Evolutionary conservation across 35 echinoderm and acorn worm genomes (phyloP).

Genomic region (Amphiura filiformis): DNA sequence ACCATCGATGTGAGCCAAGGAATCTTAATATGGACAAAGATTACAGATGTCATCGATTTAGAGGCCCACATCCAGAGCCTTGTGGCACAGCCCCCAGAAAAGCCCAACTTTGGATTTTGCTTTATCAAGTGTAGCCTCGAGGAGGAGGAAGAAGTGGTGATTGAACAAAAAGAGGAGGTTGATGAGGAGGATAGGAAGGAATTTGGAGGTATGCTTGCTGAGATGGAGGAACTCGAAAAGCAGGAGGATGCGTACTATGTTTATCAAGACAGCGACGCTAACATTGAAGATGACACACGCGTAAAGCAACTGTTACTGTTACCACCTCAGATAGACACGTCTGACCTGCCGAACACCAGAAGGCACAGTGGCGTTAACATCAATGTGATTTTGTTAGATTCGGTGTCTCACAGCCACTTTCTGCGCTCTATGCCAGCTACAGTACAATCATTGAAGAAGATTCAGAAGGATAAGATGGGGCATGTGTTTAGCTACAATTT

Average conservation of each 20-base stretch:
- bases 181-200: background rate
- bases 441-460: slow-evolving; percentile 35
- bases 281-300: slow-evolving; percentile 13
- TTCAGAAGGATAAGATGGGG: slow-evolving; percentile 19
- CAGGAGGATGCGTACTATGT: slow-evolving; percentile 5
- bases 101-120: slow-evolving; percentile 48
- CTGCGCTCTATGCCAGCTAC: slow-evolving; percentile 68
- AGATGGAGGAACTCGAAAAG: slow-evolving; percentile 26
- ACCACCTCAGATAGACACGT: slow-evolving; percentile 33
- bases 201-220: background rate
- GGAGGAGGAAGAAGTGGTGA: slow-evolving; percentile 22
- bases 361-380: slow-evolving; percentile 43
- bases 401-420: slow-evolving; percentile 89
- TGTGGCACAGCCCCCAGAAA: slow-evolving; percentile 5
- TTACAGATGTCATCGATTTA: slow-evolving; percentile 24
- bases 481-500: slow-evolving; percentile 77
- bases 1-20: slow-evolving; percentile 49
- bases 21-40: slow-evolving; percentile 65
- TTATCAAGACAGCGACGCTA: background rate
- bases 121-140: slow-evolving; percentile 71
- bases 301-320: slow-evolving; percentile 68
- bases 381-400: slow-evolving; percentile 80
- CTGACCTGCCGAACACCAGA: background rate
- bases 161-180: slow-evolving; percentile 15
- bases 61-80: slow-evolving; percentile 44